These are phyloP conservation scores for Nestor notabilis DNA, from an alignment of 2,113 vertebrate species.

Conservation along the genomic window DNA sequence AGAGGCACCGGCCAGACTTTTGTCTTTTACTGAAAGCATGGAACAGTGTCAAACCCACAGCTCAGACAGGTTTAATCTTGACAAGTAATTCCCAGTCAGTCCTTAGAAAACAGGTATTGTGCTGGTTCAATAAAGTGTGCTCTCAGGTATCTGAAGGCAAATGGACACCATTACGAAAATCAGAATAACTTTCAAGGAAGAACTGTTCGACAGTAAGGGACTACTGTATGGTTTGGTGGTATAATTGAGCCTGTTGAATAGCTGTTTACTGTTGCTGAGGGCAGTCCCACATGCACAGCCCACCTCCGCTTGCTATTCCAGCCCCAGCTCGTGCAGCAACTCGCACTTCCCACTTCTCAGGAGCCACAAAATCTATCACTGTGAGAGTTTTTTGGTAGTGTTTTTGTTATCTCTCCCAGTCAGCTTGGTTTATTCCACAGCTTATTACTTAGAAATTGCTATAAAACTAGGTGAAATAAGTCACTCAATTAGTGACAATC, in stretches of 20 bases:
- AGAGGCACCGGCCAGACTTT: not conserved
- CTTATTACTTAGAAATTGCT: not conserved
- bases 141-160: not conserved
- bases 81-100: not conserved
- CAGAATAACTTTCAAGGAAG: not conserved
- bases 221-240: not conserved
- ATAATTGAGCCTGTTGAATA: not conserved
- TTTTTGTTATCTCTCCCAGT: not conserved
- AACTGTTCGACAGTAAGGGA: not conserved
- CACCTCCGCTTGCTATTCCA: not conserved
- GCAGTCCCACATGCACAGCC: not conserved
- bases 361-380: not conserved
- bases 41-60: not conserved
- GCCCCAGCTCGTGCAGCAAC: not conserved
- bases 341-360: not conserved
- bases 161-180: not conserved
- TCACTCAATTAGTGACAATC: fast-evolving
- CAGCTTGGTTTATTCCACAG: not conserved
- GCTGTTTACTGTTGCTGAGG: not conserved
- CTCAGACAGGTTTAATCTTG: not conserved
- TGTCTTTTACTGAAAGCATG: not conserved
- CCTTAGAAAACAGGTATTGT: not conserved
- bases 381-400: not conserved
- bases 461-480: not conserved
- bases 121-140: not conserved